Evolutionary conservation across 2,113 vertebrate species (phyloP).

Genomic region (Ptilonorhynchus violaceus): DNA sequence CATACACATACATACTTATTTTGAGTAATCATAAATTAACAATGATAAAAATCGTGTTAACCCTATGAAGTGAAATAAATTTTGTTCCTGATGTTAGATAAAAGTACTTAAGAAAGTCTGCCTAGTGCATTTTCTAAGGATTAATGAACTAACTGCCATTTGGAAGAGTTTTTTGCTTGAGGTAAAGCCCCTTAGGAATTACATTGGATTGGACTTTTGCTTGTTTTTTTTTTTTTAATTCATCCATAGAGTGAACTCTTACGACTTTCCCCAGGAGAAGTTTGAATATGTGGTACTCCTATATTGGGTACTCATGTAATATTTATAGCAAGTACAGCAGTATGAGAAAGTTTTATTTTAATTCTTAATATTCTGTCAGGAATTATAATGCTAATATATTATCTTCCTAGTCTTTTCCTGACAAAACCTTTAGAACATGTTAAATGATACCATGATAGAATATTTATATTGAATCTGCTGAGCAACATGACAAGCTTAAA

Average conservation of each 20-base stretch:
- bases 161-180: neutral
- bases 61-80: neutral
- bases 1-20: neutral
- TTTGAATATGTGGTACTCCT: neutral
- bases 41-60: neutral
- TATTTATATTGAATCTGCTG: neutral
- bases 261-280: neutral
- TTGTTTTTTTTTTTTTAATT: neutral
- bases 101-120: neutral
- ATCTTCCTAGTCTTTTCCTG: neutral
- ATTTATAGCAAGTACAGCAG: neutral
- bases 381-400: neutral
- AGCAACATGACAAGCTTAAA: neutral
- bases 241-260: neutral
- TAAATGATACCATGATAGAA: neutral
- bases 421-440: neutral
- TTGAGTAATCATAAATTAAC: neutral
- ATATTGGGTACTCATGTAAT: neutral
- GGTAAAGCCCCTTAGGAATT: neutral
- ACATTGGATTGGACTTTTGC: fast-evolving
- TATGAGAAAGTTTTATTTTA: neutral
- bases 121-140: neutral
- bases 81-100: neutral
- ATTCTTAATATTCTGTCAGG: neutral
- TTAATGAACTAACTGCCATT: neutral